Evolutionary conservation across 2,888 invertebrate genomes (phyloP).

Genomic region (Xestia ashworthii): DNA sequence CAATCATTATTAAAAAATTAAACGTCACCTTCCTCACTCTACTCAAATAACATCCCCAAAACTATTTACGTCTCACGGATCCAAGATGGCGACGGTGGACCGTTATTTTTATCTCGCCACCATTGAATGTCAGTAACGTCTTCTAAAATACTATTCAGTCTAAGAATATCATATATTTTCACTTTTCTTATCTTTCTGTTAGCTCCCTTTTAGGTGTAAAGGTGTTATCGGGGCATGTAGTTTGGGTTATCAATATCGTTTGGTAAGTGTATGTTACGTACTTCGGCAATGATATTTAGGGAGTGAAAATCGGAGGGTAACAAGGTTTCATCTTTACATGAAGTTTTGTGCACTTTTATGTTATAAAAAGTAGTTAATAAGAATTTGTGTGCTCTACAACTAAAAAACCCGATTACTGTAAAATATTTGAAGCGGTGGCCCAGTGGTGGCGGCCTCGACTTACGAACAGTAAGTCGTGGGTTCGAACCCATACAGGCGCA

Average conservation of each 20-base stretch:
- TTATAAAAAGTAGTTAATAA: too few relatives aligned
- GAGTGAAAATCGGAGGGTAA: not conserved
- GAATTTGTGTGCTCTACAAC: too few relatives aligned
- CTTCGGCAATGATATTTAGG: slow-evolving; percentile 12
- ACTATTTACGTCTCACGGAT: slow-evolving; percentile 39
- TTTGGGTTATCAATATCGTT: slow-evolving; percentile 37
- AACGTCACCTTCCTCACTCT: not conserved
- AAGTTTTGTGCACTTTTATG: not conserved
- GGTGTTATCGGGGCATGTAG: slow-evolving; percentile 16
- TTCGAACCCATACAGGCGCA: too few relatives aligned
- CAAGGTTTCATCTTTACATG: too few relatives aligned
- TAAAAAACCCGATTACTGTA: too few relatives aligned
- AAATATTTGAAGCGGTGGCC: too few relatives aligned
- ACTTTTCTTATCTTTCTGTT: slow-evolving; percentile 35
- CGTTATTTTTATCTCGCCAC: slow-evolving; percentile 54
- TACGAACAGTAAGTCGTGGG: too few relatives aligned
- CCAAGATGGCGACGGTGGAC: slow-evolving; percentile 28
- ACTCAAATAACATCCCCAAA: slow-evolving; percentile 3
- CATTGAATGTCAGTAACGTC: slow-evolving; percentile 28
- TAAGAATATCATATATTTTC: slow-evolving; percentile 34
- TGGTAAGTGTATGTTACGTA: not conserved
- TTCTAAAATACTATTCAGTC: slow-evolving; percentile 42
- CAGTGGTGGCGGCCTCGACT: too few relatives aligned
- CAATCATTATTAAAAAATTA: too few relatives aligned
- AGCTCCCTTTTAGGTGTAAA: slow-evolving; percentile 21